These are phyloP conservation scores for Aphrophora alni DNA, from an alignment of 2,888 invertebrate genomes.

Conservation along the genomic window DNA sequence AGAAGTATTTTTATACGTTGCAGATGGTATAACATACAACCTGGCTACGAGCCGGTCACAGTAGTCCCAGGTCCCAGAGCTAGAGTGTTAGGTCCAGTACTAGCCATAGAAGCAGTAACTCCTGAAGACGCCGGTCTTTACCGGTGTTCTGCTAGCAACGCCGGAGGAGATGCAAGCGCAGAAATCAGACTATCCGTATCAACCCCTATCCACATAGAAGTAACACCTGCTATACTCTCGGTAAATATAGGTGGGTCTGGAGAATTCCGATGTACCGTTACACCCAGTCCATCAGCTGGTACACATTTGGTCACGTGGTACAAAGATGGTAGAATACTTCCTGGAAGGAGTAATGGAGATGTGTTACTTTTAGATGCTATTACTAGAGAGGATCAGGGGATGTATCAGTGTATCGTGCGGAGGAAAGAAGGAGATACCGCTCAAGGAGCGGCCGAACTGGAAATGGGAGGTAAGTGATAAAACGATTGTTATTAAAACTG, in stretches of 20 bases:
- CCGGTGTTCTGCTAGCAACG: conserved; percentile 72
- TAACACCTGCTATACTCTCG: conserved; percentile 53
- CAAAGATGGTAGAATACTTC: conserved; percentile 59
- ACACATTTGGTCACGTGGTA: conserved; percentile 66
- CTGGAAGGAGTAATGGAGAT: conserved; percentile 70
- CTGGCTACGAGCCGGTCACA: conserved; percentile 68
- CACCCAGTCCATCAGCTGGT: conserved; percentile 57
- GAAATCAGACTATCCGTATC: conserved; percentile 71
- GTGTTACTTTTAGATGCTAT: conserved; percentile 70
- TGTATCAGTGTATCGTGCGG: conserved; percentile 78
- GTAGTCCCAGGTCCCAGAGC: conserved; percentile 68
- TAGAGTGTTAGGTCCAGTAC: conserved; percentile 70
- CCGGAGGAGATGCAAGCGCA: conserved; percentile 73
- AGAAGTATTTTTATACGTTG: too few species aligned
- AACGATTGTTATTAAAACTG: too few species aligned
- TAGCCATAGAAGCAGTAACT: conserved; percentile 74
- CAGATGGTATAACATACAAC: conserved; percentile 73
- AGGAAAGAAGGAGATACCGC: conserved; percentile 76
- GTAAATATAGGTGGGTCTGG: conserved; percentile 79
- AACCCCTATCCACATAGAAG: conserved; percentile 64
- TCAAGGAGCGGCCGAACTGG: conserved; percentile 77
- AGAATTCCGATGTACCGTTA: conserved; percentile 70
- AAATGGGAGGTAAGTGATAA: conserved; percentile 67
- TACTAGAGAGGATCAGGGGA: conserved; percentile 74
- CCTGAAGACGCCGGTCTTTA: conserved; percentile 72